Conservation (phyloP, 2,113 vertebrate genomes). For the Corythaeola cristata region DNA sequence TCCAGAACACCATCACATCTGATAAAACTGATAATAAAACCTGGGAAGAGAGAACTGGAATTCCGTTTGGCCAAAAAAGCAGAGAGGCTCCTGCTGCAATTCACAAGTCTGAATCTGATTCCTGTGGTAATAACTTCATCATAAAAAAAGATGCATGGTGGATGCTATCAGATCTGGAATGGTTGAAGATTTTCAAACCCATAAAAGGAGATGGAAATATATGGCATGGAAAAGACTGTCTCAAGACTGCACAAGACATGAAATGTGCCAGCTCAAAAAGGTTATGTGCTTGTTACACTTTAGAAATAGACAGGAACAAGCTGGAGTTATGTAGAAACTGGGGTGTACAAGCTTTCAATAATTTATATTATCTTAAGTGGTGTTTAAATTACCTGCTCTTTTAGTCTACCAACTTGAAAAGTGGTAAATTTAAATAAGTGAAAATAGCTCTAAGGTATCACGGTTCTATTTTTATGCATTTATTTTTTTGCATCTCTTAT, state of each 20-base stretch:
- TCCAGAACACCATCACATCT: not conserved
- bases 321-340: not conserved
- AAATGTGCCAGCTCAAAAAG: slow-evolving; percentile 7
- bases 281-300: not conserved
- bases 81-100: not conserved
- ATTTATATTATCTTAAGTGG: not conserved
- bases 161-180: slow-evolving; percentile 56
- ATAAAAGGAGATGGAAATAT: not conserved
- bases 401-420: not conserved
- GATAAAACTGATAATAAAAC: not conserved
- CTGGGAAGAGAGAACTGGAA: not conserved
- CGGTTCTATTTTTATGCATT: not conserved
- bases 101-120: not conserved
- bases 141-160: not conserved
- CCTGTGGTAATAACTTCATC: not conserved
- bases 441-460: not conserved
- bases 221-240: not conserved
- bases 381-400: not conserved
- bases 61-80: not conserved
- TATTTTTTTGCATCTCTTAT: not conserved
- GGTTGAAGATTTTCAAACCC: slow-evolving; percentile 72
- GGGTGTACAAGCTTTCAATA: not conserved
- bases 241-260: not conserved
- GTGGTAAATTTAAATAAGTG: not conserved
- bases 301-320: not conserved